Conservation (phyloP, 2,113 vertebrate species). For the Stegastes partitus region DNA sequence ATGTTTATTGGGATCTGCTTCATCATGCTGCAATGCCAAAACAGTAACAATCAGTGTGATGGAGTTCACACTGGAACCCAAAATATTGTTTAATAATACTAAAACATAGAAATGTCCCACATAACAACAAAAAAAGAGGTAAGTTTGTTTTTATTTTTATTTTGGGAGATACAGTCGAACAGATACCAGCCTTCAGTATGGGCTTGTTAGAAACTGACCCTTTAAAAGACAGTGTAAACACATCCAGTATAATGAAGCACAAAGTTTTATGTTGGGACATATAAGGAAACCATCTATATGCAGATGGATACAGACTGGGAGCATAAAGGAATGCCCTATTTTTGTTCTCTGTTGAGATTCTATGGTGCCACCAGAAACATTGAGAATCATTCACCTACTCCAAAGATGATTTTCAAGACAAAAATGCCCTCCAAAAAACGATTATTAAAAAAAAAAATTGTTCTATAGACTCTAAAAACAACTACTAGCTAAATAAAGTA, state of each 20-base stretch:
- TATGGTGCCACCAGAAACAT: background rate
- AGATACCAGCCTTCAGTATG: background rate
- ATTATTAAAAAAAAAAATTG: no score
- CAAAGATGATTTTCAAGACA: background rate
- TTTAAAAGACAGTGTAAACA: slow-evolving; percentile 48
- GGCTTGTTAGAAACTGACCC: slow-evolving; percentile 25
- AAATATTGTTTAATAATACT: background rate
- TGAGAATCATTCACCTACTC: slow-evolving; percentile 14
- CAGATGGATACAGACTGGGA: slow-evolving; percentile 50
- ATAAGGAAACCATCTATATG: slow-evolving; percentile 48
- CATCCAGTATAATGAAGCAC: slow-evolving; percentile 29
- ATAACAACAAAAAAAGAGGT: background rate
- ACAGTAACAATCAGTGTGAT: background rate
- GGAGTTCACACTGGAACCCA: background rate
- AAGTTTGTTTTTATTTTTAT: background rate
- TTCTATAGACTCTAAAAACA: background rate
- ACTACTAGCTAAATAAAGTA: no score
- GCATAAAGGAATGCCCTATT: slow-evolving; percentile 43
- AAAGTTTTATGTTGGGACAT: slow-evolving; percentile 36
- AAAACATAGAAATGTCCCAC: background rate
- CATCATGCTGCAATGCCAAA: background rate
- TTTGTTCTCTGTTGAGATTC: slow-evolving; percentile 15
- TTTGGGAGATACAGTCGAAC: no score
- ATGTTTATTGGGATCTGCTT: slow-evolving; percentile 17
- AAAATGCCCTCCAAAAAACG: no score